Evolutionary conservation across 2,113 vertebrate species (phyloP).

Genomic region (Antennarius striatus): DNA sequence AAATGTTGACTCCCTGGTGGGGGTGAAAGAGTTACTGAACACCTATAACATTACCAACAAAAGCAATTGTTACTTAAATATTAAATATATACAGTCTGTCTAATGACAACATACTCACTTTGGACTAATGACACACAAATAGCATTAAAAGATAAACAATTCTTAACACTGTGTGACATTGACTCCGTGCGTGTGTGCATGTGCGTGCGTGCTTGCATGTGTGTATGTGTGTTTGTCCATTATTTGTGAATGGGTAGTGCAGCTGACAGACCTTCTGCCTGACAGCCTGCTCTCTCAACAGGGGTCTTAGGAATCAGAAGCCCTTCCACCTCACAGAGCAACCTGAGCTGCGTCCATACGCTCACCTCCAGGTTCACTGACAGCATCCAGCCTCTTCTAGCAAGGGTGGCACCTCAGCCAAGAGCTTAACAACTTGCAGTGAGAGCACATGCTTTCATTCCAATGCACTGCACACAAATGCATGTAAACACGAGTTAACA

Average conservation of each 20-base stretch:
- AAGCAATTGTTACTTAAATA: too few species aligned
- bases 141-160: too few species aligned
- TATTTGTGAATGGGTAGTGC: constrained; percentile 64
- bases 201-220: not conserved
- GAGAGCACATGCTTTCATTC: constrained; percentile 44
- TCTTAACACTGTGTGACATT: too few species aligned
- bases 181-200: too few species aligned
- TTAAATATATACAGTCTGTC: not conserved
- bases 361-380: constrained; percentile 59
- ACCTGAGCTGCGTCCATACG: constrained; percentile 58
- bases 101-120: not conserved
- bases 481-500: constrained; percentile 22
- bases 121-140: not conserved
- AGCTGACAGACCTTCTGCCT: constrained; percentile 67
- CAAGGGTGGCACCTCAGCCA: constrained; percentile 40
- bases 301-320: constrained; percentile 54
- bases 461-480: constrained; percentile 18
- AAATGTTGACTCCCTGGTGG: too few species aligned
- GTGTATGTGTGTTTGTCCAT: not conserved
- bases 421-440: constrained; percentile 31
- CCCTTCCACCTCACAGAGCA: constrained; percentile 54
- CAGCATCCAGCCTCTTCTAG: constrained; percentile 56
- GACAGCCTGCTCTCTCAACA: constrained; percentile 64
- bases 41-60: too few species aligned
- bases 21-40: too few species aligned